Base-by-base conservation (phyloP, 1,140 invertebrate species). In the Drosophila jambulina region DNA sequence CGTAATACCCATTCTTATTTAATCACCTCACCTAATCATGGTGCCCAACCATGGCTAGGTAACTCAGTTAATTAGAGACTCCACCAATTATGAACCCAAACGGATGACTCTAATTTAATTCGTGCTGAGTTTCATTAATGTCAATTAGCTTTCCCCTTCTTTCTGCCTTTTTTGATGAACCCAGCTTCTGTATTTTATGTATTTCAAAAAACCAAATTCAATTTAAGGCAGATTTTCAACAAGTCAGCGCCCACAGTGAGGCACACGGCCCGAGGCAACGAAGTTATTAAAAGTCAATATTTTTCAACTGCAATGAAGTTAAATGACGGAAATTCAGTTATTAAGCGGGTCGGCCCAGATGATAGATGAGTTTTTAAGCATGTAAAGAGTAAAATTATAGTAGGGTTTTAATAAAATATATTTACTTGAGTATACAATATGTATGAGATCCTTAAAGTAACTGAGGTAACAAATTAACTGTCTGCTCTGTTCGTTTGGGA, bases 311-410 rank as follows among this genome's bases (percentile, higher is more conserved):
- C 62, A 79, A 62, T 83, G 80, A 80, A 88, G 84, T 71, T 68
- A 78, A 90, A 79, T 88, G 84, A 84, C 84, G 84, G 80, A 87
- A 87, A 90, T 87, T 84, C 65, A 75, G 72, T 84, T 87, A 80
- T 88, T 90, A 56, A 56, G 49, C 80, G 54, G 45, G 29, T 6
- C 58, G 10, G 15, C 15, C 59, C 62, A 54, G 54, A 58, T 90
- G 81, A 87, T 80, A 46, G 68, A 84, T 78, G 77, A 46, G 53
- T 78, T 87, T 74, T 82, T 43, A 78, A 61, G 45, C 51, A 78
- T 48, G 78, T 32, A 42, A 53, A 54, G 61, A 53, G 61, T 49
- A 38, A 67, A 43, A 17, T 40, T 21, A 54, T 40, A 19, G 4
- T 32, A 32, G 34, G 36, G 17, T 19, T 45, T 65, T 12, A 38